These are phyloP conservation scores for Urocynchramus pylzowi DNA, from an alignment of 2,113 vertebrate genomes.

Conservation along the genomic window DNA sequence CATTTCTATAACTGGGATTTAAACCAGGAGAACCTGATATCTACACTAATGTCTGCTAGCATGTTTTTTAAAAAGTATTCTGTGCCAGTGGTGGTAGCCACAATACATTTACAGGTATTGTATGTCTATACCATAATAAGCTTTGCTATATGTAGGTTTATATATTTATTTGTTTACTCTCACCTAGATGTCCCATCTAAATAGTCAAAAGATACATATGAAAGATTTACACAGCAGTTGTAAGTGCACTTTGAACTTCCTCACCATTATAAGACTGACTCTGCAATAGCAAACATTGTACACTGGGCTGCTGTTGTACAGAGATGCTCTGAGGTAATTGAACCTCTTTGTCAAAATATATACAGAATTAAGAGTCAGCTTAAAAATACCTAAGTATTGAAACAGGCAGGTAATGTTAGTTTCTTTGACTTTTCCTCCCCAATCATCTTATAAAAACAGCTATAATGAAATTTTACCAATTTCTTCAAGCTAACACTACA, in stretches of 20 bases:
- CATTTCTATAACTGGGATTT: neutral
- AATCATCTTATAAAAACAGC: neutral
- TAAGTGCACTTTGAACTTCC: neutral
- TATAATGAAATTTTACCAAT: neutral
- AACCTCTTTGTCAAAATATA: neutral
- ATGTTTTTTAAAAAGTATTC: neutral
- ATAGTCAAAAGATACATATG: neutral
- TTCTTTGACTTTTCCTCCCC: neutral
- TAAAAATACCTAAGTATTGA: neutral
- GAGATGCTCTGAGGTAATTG: neutral
- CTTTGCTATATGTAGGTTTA: neutral
- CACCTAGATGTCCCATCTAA: neutral
- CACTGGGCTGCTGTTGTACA: neutral
- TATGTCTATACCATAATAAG: neutral
- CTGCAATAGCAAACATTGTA: neutral
- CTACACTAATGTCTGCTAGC: neutral
- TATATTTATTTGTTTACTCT: neutral
- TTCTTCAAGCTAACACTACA: neutral
- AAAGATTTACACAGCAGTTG: neutral
- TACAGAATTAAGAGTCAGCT: neutral
- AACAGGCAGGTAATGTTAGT: neutral
- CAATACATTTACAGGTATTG: neutral
- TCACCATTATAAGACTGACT: neutral
- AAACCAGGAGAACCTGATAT: neutral
- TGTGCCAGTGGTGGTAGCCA: neutral